Evolutionary conservation across 2,888 invertebrate genomes (phyloP), one percentile per base, ranked within the genome.

Genomic region (Latrodectus elegans): DNA sequence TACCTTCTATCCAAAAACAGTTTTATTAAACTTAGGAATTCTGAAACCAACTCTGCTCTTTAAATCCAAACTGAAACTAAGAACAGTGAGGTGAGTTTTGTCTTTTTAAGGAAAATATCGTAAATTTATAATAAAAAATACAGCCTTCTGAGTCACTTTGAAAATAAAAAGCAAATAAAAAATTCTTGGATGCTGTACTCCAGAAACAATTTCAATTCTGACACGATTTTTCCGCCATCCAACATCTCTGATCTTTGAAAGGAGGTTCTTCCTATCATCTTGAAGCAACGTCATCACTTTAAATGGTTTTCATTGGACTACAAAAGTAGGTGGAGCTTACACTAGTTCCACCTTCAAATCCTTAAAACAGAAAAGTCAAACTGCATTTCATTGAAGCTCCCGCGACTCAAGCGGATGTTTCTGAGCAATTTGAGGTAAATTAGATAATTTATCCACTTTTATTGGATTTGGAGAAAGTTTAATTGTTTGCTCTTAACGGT

Each of bases 341-440:
- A 49, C 1, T 15, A 10, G 73, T 49, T 73, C 73, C 80, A 51
- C 67, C 82, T 65, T 52, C 12, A 53, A 52, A 22, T 38, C 52
- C 52, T 67, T 26, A 8, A 17, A 74, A 67, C 26, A 67, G 22
- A 60, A 53, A 70, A 71, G 64, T 64, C 65, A 64, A 83, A 83
- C 65, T 67, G 74, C 52, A 82, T 82, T 82, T 82, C 74, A 75
- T 60, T 55, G 74, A 75, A 22, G 17, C 17, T 65, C 49, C 75
- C n/a, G 26, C 49, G 75, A 38, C n/a, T n/a, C 64, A 49, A 55
- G 55, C 49, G 53, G 60, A 75, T 68, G 52, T 70, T 81, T 52
- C 70, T 12, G n/a, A 68, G 71, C 71, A 75, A 70, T 83, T 76
- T 76, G 83, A 72, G 71, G 75, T 75, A 71, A 83, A 83, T 76